These are phyloP conservation scores for Spodoptera littoralis DNA, from an alignment of 2,888 invertebrate species.

Conservation along the genomic window DNA sequence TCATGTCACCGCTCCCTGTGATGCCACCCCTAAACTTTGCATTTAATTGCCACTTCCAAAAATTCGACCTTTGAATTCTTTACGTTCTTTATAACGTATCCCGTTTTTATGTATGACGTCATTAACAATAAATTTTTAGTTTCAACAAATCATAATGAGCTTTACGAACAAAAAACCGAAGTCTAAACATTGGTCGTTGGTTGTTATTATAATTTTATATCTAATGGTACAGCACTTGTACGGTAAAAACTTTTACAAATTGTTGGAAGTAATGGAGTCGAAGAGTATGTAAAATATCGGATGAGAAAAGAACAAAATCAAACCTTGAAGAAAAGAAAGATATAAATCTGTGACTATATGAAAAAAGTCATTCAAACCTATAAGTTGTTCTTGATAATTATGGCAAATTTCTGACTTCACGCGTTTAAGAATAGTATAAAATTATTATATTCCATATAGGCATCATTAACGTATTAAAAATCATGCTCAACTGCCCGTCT, in stretches of 20 bases:
- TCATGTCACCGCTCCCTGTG: constrained; percentile 60
- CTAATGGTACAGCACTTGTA: constrained; percentile 51
- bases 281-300: constrained; percentile 1
- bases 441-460: constrained; percentile 31
- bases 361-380: constrained; percentile 14
- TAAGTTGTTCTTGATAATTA: constrained; percentile 6
- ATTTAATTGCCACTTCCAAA: constrained; percentile 75
- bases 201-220: constrained; percentile 59
- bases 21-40: constrained; percentile 71
- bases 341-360: neutral
- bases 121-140: constrained; percentile 14
- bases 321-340: neutral
- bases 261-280: constrained; percentile 49
- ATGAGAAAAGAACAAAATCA: neutral
- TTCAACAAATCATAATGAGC: constrained; percentile 26
- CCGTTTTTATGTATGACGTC: constrained; percentile 13
- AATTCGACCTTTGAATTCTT: constrained; percentile 61
- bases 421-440: constrained; percentile 16
- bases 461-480: constrained; percentile 15
- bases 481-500: neutral
- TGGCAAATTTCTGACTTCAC: constrained; percentile 33
- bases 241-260: constrained; percentile 50
- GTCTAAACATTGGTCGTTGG: constrained; percentile 54
- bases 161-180: constrained; percentile 40
- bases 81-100: constrained; percentile 27